Evolutionary conservation across 2,797 vertebrate genomes (phyloP).

Genomic region (Aulostomus chinensis): DNA sequence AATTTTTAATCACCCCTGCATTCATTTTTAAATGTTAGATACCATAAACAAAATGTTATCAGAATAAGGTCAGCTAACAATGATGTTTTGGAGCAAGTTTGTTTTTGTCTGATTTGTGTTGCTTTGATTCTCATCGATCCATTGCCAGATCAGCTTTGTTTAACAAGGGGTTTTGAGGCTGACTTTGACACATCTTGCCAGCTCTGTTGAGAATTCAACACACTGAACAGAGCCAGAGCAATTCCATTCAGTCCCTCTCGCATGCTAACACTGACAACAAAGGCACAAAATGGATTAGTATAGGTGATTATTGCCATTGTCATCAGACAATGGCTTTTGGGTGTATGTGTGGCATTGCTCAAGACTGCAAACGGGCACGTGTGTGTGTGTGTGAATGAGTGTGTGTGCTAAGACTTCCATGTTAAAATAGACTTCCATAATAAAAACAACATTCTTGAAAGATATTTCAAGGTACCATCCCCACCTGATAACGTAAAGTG

Average conservation of each 20-base stretch:
- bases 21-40: slow-evolving; percentile 11
- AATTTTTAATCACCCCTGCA: neutral
- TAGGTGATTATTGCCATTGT: slow-evolving; percentile 77
- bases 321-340: slow-evolving; percentile 54
- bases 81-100: slow-evolving; percentile 2
- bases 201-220: slow-evolving; percentile 43
- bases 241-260: slow-evolving; percentile 56
- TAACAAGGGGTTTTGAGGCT: slow-evolving; percentile 54
- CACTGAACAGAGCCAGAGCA: slow-evolving; percentile 40
- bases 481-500: slow-evolving; percentile 33
- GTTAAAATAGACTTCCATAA: slow-evolving; percentile 42
- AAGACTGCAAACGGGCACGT: too few species aligned
- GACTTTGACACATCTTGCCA: slow-evolving; percentile 56
- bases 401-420: slow-evolving; percentile 31
- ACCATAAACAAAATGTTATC: slow-evolving; percentile 11
- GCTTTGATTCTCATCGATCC: slow-evolving; percentile 43
- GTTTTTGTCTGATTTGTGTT: slow-evolving; percentile 33
- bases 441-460: slow-evolving; percentile 32
- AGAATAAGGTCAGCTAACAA: neutral
- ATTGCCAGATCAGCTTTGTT: slow-evolving; percentile 65
- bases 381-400: slow-evolving; percentile 6
- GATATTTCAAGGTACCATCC: slow-evolving; percentile 33
- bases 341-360: slow-evolving; percentile 46
- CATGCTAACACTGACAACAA: slow-evolving; percentile 64
- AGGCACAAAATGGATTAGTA: slow-evolving; percentile 78